phyloP scores from a whole-genome alignment of 2,888 invertebrate species.

The Coleophora deauratella region DNA sequence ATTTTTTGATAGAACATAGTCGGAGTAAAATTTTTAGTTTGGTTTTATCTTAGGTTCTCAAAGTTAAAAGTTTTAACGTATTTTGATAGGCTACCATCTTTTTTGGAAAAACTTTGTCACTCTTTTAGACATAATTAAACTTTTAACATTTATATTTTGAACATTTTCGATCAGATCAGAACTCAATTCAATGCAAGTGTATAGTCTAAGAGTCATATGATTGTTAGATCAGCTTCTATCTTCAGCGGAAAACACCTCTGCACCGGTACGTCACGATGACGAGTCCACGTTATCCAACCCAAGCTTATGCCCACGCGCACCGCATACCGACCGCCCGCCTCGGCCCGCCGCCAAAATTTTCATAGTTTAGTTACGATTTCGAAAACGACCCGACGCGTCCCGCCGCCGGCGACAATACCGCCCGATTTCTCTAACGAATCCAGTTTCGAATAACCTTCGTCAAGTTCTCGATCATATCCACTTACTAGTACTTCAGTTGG shows the following conservation, averaged over 20 bases:
- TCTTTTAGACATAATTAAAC: too few species aligned
- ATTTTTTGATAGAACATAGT: too few species aligned
- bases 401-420: slow-evolving; percentile 66
- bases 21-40: too few species aligned
- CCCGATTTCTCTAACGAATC: slow-evolving; percentile 58
- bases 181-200: too few species aligned
- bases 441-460: slow-evolving; percentile 52
- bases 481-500: slow-evolving; percentile 24
- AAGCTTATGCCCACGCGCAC: slow-evolving; percentile 59
- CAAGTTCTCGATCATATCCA: slow-evolving; percentile 50
- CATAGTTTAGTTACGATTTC: slow-evolving; percentile 74
- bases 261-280: slow-evolving; percentile 58
- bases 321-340: slow-evolving; percentile 61
- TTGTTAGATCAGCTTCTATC: slow-evolving; percentile 55
- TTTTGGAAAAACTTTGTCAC: too few species aligned
- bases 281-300: slow-evolving; percentile 56
- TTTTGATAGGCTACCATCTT: too few species aligned
- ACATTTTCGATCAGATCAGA: too few species aligned
- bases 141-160: too few species aligned
- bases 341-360: slow-evolving; percentile 65
- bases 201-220: too few species aligned
- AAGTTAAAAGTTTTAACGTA: too few species aligned
- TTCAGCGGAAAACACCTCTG: slow-evolving; percentile 72
- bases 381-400: slow-evolving; percentile 75
- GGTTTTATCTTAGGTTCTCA: too few species aligned